Conservation (phyloP, 2,113 vertebrate genomes). For the Hirundichthys speculiger region DNA sequence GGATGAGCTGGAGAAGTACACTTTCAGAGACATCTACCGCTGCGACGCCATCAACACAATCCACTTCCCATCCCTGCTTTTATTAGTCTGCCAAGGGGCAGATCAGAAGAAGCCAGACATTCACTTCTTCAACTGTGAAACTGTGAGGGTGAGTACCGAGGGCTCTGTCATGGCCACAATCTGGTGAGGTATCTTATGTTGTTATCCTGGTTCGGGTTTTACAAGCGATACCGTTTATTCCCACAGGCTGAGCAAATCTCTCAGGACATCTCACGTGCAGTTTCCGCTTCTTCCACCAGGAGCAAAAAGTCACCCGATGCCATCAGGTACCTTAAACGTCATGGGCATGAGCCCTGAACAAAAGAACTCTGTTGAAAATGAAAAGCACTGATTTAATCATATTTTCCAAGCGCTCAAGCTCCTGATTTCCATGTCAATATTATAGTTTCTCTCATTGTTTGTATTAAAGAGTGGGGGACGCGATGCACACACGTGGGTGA, state of each 20-base stretch:
- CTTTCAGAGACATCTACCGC: slow-evolving; percentile 76
- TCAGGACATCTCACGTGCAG: slow-evolving; percentile 78
- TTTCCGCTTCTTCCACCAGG: slow-evolving; percentile 72
- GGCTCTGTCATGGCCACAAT: background rate
- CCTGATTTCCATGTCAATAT: too few species aligned
- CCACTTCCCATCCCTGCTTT: slow-evolving; percentile 78
- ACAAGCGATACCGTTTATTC: slow-evolving; percentile 28
- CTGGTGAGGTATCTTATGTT: background rate
- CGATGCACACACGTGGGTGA: too few species aligned
- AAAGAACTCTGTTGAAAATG: background rate
- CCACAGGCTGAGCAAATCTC: slow-evolving; percentile 82
- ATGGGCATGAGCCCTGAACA: background rate
- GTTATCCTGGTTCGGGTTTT: slow-evolving; percentile 29
- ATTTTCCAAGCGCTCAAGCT: background rate
- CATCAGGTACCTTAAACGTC: slow-evolving; percentile 72
- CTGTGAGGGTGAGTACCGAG: slow-evolving; percentile 77
- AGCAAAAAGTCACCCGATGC: slow-evolving; percentile 64
- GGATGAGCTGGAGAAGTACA: slow-evolving; percentile 86
- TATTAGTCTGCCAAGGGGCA: slow-evolving; percentile 82
- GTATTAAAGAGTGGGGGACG: too few species aligned
- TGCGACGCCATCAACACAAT: slow-evolving; percentile 80
- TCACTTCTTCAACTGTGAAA: slow-evolving; percentile 86
- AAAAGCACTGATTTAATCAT: background rate
- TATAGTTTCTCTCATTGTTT: too few species aligned
- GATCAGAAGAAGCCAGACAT: slow-evolving; percentile 81